Evolutionary conservation across 2,797 vertebrate species (phyloP).

Genomic region (Ptychadena robeensis): DNA sequence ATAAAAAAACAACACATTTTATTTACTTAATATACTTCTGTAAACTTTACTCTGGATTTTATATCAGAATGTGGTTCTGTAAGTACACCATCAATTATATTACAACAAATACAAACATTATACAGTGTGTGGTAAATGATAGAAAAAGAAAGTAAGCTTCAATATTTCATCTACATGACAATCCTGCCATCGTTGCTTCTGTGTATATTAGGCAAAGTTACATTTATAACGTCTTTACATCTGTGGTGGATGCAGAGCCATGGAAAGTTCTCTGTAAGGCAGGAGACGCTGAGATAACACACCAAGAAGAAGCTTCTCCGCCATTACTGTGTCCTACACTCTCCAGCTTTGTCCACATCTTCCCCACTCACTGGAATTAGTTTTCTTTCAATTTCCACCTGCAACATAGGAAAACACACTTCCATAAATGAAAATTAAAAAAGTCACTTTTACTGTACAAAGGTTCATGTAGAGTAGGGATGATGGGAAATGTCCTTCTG

Average conservation of each 20-base stretch:
- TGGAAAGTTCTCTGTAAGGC: background rate
- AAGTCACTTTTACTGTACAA: too few species aligned
- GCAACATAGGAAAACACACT: conserved; percentile 38
- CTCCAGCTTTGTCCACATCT: conserved; percentile 82
- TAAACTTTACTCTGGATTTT: background rate
- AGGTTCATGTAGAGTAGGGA: too few species aligned
- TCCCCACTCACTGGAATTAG: conserved; percentile 85
- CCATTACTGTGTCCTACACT: conserved; percentile 85
- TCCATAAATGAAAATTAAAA: too few species aligned
- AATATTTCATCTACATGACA: background rate
- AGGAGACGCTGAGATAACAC: background rate
- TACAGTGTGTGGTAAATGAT: background rate
- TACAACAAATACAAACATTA: background rate
- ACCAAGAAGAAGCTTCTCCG: background rate
- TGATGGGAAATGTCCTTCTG: too few species aligned
- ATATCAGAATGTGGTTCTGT: background rate
- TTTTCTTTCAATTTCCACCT: conserved; percentile 98
- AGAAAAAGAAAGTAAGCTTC: background rate
- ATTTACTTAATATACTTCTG: too few species aligned
- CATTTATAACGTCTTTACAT: background rate
- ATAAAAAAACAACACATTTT: too few species aligned
- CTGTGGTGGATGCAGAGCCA: conserved; percentile 1
- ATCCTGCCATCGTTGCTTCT: background rate
- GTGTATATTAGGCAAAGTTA: background rate
- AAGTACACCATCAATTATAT: background rate